phyloP scores from a whole-genome alignment of 2,888 invertebrate genomes.

The Lochmaea capreae region DNA sequence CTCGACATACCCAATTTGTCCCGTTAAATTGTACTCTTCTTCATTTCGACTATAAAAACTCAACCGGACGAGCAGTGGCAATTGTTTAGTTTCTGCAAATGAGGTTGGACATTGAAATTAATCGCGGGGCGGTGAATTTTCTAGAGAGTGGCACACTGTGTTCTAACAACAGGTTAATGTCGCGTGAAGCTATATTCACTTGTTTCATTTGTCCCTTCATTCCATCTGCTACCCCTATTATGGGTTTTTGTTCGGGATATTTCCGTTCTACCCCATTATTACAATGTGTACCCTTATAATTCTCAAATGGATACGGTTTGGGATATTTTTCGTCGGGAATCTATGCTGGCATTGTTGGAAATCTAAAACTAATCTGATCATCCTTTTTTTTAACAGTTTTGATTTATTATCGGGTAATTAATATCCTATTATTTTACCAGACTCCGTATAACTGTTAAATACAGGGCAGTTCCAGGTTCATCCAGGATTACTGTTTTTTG shows the following conservation, averaged over 20 bases:
- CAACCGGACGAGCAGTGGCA: conserved; percentile 24
- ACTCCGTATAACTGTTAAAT: neutral
- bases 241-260: conserved; percentile 44
- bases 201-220: conserved; percentile 61
- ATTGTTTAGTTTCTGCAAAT: conserved; percentile 55
- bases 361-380: neutral
- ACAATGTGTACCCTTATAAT: conserved; percentile 12
- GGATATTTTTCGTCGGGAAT: conserved; percentile 5
- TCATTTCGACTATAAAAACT: conserved; percentile 35
- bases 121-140: conserved; percentile 58
- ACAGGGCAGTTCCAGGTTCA: neutral
- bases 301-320: neutral
- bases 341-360: neutral
- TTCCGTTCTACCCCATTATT: conserved; percentile 23
- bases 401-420: neutral
- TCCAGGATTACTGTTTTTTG: no score
- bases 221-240: conserved; percentile 46
- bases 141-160: conserved; percentile 53
- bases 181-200: conserved; percentile 63
- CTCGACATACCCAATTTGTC: conserved; percentile 27
- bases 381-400: neutral
- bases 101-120: conserved; percentile 57
- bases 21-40: conserved; percentile 26
- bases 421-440: neutral
- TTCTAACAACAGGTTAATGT: conserved; percentile 65